Evolutionary conservation across 2,888 invertebrate genomes (phyloP).

Genomic region (Lapara coniferarum): DNA sequence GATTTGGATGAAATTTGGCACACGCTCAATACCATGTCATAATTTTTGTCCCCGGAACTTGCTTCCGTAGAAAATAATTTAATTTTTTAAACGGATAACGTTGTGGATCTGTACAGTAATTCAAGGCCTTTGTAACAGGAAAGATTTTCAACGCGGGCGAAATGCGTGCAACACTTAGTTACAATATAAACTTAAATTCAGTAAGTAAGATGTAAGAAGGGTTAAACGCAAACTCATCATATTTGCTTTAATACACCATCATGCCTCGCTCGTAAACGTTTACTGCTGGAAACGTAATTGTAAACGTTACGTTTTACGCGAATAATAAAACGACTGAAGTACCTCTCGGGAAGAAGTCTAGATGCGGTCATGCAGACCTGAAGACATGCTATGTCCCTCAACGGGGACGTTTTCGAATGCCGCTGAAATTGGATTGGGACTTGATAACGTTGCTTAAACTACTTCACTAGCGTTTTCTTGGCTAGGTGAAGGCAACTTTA

Average conservation of each 20-base stretch:
- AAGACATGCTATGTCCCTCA: constrained; percentile 42
- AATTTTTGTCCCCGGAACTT: too few species aligned
- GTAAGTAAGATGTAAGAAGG: constrained; percentile 6
- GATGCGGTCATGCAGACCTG: constrained; percentile 15
- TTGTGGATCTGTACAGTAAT: too few species aligned
- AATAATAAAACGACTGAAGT: constrained; percentile 18
- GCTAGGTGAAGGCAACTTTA: constrained; percentile 6
- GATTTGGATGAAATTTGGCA: too few species aligned
- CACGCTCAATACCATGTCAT: too few species aligned
- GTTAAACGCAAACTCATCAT: constrained; percentile 20
- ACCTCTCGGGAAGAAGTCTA: not conserved
- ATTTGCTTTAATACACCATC: constrained; percentile 13
- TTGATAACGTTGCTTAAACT: constrained; percentile 36
- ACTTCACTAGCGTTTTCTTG: constrained; percentile 16
- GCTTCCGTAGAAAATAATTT: too few species aligned
- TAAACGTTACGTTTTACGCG: constrained; percentile 23
- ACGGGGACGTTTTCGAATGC: constrained; percentile 37
- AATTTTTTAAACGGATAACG: too few species aligned
- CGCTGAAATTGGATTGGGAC: constrained; percentile 52
- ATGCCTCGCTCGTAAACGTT: constrained; percentile 25
- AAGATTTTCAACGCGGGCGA: too few species aligned
- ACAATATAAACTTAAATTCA: not conserved
- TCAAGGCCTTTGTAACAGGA: too few species aligned
- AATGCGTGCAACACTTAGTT: not conserved
- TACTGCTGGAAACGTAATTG: constrained; percentile 26